Evolutionary conservation across 2,888 invertebrate species (phyloP).

Genomic region (Hemicrepidius hirtus): DNA sequence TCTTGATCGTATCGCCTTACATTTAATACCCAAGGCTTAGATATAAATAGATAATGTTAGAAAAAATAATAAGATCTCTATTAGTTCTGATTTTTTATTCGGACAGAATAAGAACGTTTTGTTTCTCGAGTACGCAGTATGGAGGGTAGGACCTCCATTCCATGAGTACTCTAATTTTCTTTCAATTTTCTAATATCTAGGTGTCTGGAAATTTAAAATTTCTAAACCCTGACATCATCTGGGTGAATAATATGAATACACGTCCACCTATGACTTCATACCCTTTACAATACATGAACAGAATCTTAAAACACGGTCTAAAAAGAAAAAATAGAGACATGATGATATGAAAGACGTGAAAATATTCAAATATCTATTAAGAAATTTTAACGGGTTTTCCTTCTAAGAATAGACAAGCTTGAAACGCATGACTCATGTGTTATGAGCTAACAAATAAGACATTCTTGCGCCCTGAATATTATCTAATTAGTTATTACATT

Average conservation of each 20-base stretch:
- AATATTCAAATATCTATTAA: constrained; percentile 10
- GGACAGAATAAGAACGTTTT: too few species aligned
- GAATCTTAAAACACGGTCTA: neutral
- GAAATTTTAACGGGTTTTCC: constrained; percentile 4
- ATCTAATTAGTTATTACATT: constrained; percentile 1
- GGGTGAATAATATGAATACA: constrained; percentile 9
- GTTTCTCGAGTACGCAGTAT: too few species aligned
- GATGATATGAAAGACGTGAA: constrained; percentile 16
- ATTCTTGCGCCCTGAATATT: neutral
- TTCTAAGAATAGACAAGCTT: neutral
- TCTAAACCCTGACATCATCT: constrained; percentile 7
- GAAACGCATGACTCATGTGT: constrained; percentile 2
- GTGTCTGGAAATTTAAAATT: neutral
- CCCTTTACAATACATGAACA: neutral
- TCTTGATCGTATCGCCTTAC: constrained; percentile 9
- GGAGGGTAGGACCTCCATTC: too few species aligned
- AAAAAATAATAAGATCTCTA: too few species aligned
- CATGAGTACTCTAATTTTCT: too few species aligned
- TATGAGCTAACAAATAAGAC: neutral
- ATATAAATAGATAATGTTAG: too few species aligned
- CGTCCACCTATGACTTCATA: constrained; percentile 2
- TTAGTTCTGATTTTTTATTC: too few species aligned
- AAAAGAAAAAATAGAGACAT: neutral
- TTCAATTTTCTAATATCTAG: neutral
- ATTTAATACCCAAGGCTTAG: neutral